These are phyloP conservation scores for Hiodon alosoides DNA, from an alignment of 2,113 vertebrate species.

Conservation along the genomic window DNA sequence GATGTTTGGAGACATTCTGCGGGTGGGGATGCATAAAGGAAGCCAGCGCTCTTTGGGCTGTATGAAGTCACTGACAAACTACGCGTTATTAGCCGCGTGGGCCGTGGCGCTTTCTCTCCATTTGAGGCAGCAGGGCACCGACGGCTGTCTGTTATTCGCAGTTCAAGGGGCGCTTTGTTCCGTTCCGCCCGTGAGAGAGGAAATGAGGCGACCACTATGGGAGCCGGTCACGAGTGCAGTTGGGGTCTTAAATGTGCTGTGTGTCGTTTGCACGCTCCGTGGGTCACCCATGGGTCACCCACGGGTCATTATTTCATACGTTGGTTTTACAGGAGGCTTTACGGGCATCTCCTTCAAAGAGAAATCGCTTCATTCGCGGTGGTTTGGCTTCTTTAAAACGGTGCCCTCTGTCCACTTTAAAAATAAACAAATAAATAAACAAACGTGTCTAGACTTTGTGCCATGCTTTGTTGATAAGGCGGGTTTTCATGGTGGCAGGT, in stretches of 20 bases:
- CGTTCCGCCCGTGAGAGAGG: neutral
- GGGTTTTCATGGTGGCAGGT: neutral
- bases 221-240: conserved; percentile 9
- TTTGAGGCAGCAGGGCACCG: neutral
- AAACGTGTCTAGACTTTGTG: neutral
- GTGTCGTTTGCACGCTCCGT: neutral
- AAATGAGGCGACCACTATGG: conserved; percentile 25
- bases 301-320: neutral
- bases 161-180: conserved; percentile 15
- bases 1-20: conserved; percentile 35
- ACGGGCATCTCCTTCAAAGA: no score
- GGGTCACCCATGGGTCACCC: conserved; percentile 8
- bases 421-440: no score
- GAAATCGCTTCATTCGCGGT: no score
- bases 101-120: neutral
- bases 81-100: neutral
- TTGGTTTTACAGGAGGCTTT: neutral
- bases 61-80: neutral
- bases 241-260: neutral
- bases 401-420: no score
- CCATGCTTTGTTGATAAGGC: no score
- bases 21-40: conserved; percentile 6
- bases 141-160: conserved; percentile 20
- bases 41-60: neutral
- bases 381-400: no score